phyloP scores from a whole-genome alignment of 2,113 vertebrate species.

The Noctilio leporinus region DNA sequence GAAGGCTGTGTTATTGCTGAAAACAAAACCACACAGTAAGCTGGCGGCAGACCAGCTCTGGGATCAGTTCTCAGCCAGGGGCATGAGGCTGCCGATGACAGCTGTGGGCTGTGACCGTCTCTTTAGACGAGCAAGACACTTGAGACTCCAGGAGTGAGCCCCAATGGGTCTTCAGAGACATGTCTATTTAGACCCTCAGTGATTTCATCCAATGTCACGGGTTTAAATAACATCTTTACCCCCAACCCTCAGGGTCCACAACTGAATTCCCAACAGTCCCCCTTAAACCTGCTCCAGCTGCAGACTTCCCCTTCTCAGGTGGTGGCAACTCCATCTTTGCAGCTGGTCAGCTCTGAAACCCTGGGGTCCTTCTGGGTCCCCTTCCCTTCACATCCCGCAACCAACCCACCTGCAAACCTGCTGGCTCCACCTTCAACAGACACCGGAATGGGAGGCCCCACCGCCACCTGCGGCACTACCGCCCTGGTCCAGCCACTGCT shows the following conservation, averaged over 20 bases:
- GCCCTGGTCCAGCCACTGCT: not conserved
- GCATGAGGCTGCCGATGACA: accelerated
- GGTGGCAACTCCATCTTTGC: not conserved
- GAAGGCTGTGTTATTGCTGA: too few relatives aligned
- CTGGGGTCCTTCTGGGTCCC: not conserved
- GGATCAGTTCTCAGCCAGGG: not conserved
- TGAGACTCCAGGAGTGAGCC: not conserved
- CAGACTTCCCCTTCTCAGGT: not conserved
- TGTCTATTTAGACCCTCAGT: not conserved
- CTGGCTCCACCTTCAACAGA: not conserved
- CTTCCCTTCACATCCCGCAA: not conserved
- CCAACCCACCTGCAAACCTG: not conserved
- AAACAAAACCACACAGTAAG: not conserved
- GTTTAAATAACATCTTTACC: not conserved
- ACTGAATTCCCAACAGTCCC: not conserved
- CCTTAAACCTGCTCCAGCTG: not conserved
- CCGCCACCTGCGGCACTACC: accelerated
- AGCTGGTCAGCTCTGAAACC: not conserved
- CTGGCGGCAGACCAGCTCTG: not conserved
- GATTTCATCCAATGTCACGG: not conserved
- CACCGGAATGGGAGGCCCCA: accelerated
- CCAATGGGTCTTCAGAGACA: accelerated
- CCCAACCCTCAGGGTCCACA: not conserved
- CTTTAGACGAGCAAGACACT: not conserved
- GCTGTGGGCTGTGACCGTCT: accelerated